Evolutionary conservation across 2,113 vertebrate species (phyloP), one percentile per base, ranked within the genome.

Genomic region (Dunckerocampus dactyliophorus): DNA sequence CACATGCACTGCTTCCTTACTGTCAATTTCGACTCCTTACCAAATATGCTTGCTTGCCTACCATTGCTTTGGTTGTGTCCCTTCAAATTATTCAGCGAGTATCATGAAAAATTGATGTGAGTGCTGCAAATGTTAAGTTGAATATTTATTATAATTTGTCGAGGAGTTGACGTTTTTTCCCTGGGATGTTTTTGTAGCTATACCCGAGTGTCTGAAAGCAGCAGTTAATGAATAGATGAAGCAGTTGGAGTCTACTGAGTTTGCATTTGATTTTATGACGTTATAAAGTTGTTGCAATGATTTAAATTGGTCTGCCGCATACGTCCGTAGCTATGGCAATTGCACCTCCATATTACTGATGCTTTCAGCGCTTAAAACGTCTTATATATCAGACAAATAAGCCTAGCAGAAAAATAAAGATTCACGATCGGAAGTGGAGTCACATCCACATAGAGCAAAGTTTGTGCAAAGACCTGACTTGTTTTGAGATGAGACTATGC

Each of bases 201-300:
- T 34, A 8, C 22, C n/a, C 9, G 34, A 42, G n/a, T 56, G 37
- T 56, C 54, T 56, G 37, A 42, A 42, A 56, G 34, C 14, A 21
- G n/a, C 37, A 21, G 54, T 56, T 56, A 56, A 56, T 56, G 54
- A 56, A 56, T 42, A 42, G 54, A 56, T 56, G 54, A 20, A 42
- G n/a, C 54, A 42, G 19, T n/a, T 37, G 0, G n/a, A 42, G 12
- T 21, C 13, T 56, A 56, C 19, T 39, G 19, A 20, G 54, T 21
- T 19, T 19, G 34, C 37, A 56, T 20, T 56, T 56, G 19, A 56
- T 56, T 56, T 42, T 20, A 56, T 8, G 34, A 42, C 13, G 5
- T 56, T 56, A 56, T 20, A 42, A 56, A 56, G 37, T 56, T 56
- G 34, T 56, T 42, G 54, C n/a, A 15, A 14, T 56, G 54, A 16